Evolutionary conservation across 2,888 invertebrate species (phyloP).

Genomic region (Ypsolopha scabrella): DNA sequence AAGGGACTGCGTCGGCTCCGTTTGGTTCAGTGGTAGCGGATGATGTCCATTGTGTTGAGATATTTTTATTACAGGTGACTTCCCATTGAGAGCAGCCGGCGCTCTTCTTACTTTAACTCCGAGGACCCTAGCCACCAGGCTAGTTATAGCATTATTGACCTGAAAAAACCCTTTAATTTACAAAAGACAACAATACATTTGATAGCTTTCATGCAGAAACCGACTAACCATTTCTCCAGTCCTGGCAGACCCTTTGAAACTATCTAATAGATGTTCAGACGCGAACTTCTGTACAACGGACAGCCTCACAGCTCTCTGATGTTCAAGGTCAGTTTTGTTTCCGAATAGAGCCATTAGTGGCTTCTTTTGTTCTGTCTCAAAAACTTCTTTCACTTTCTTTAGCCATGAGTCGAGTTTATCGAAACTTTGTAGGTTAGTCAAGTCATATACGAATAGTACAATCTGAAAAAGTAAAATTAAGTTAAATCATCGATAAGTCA

Average conservation of each 20-base stretch:
- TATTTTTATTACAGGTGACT: slow-evolving; percentile 17
- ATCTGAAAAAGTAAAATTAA: slow-evolving; percentile 62
- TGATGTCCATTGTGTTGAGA: slow-evolving; percentile 16
- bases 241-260: slow-evolving; percentile 76
- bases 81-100: slow-evolving; percentile 20
- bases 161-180: slow-evolving; percentile 21
- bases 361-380: slow-evolving; percentile 47
- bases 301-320: slow-evolving; percentile 75
- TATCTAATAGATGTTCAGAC: slow-evolving; percentile 71
- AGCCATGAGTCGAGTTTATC: slow-evolving; percentile 82
- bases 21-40: slow-evolving; percentile 11
- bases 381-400: slow-evolving; percentile 54
- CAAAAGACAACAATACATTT: too few relatives aligned
- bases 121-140: slow-evolving; percentile 64
- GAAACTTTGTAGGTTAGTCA: slow-evolving; percentile 85
- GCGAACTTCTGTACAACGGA: slow-evolving; percentile 75
- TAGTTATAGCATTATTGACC: slow-evolving; percentile 76
- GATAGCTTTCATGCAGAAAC: slow-evolving; percentile 1
- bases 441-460: slow-evolving; percentile 84
- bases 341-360: slow-evolving; percentile 74
- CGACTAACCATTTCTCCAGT: slow-evolving; percentile 77
- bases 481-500: too few relatives aligned
- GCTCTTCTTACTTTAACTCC: slow-evolving; percentile 31
- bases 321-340: slow-evolving; percentile 81
- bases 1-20: slow-evolving; percentile 31